A percentile compares a stretch with the other conserved stretches of the same genome.
Evolutionary conservation across 2,797 vertebrate genomes (phyloP).

Genomic region (Malacoraja senta): DNA sequence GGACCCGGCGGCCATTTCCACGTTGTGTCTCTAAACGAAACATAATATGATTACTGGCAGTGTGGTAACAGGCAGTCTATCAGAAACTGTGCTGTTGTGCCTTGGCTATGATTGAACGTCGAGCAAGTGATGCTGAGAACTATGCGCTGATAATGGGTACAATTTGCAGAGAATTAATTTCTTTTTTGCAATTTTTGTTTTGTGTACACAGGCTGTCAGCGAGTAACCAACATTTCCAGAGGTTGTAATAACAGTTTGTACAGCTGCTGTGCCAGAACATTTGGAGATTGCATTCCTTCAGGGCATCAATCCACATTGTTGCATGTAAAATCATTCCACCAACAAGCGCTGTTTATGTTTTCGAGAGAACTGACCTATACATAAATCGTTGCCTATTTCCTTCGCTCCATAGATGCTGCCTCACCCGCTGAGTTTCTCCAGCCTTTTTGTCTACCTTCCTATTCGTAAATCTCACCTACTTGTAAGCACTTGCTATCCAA

Average conservation of each 20-base stretch:
- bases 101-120: background rate
- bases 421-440: no score
- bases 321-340: conserved; percentile 42
- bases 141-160: background rate
- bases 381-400: no score
- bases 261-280: conserved; percentile 6
- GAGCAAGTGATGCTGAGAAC: background rate
- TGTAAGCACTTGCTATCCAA: conserved; percentile 48
- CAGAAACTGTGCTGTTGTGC: background rate
- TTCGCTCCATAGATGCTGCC: no score
- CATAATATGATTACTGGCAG: no score
- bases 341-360: conserved; percentile 43
- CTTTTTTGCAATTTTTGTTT: background rate
- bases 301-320: conserved; percentile 32
- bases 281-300: conserved; percentile 16
- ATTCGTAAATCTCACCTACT: conserved; percentile 42
- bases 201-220: conserved; percentile 18
- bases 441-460: no score
- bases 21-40: no score
- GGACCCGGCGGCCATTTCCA: no score
- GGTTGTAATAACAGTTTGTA: conserved; percentile 15
- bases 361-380: conserved; percentile 44
- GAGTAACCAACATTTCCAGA: conserved; percentile 20
- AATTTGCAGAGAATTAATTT: conserved; percentile 8
- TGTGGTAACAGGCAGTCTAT: no score